phyloP scores from a whole-genome alignment of 2,888 invertebrate genomes.

The Diploptera punctata region DNA sequence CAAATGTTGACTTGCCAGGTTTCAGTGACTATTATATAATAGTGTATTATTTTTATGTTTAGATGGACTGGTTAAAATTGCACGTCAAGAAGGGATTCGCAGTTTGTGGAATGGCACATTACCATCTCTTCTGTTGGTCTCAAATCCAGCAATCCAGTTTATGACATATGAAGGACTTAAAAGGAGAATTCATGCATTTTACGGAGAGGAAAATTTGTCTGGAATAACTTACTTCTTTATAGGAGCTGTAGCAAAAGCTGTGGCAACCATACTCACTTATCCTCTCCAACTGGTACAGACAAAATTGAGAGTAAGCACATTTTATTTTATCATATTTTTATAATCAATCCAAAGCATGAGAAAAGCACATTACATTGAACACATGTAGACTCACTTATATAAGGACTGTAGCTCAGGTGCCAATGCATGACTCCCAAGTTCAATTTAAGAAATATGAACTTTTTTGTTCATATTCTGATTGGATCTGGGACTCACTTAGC shows the following conservation, averaged over 20 bases:
- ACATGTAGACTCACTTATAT: too few species aligned
- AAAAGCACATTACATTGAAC: too few species aligned
- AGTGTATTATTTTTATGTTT: too few species aligned
- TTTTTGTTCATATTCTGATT: too few species aligned
- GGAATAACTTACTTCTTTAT: conserved; percentile 71
- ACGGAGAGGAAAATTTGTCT: conserved; percentile 58
- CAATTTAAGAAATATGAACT: too few species aligned
- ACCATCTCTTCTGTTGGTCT: conserved; percentile 84
- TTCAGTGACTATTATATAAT: too few species aligned
- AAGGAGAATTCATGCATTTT: conserved; percentile 64
- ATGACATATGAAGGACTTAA: conserved; percentile 91
- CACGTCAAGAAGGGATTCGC: conserved; percentile 73
- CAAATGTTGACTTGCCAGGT: too few species aligned
- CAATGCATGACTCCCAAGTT: too few species aligned
- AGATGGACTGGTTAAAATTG: conserved; percentile 58
- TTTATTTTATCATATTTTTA: too few species aligned
- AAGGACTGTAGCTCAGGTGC: too few species aligned
- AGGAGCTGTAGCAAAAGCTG: conserved; percentile 85
- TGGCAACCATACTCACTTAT: conserved; percentile 88
- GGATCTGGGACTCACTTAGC: too few species aligned
- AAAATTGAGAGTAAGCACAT: conserved; percentile 68
- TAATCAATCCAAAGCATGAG: too few species aligned
- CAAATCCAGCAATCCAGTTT: conserved; percentile 92
- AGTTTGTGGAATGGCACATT: conserved; percentile 85
- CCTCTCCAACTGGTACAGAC: conserved; percentile 88